Evolutionary conservation across 2,797 vertebrate genomes (phyloP), one percentile per base, ranked within the genome.

Genomic region (Spinibarbus caldwelli): DNA sequence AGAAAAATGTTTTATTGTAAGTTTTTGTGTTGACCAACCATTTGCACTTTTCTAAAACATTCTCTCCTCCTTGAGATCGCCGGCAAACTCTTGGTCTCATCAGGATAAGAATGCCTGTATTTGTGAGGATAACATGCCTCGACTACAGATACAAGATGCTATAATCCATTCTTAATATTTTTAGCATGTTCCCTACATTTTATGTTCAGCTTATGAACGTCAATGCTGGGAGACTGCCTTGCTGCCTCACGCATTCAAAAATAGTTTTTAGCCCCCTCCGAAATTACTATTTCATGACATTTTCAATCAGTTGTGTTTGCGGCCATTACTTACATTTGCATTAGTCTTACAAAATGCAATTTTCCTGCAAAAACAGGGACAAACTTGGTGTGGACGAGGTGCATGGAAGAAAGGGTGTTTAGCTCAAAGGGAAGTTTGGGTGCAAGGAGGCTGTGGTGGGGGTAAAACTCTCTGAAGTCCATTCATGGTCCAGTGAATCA

Each of bases 401-500:
- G 64, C 26, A 70, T 75, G 72, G 52, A 66, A 43, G 59, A 71
- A 45, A 54, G 76, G 29, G 36, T 38, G 57, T 62, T 64, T 41
- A 26, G 38, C 70, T 52, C 52, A 72, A 83, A 75, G 12, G 47
- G 47, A 52, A 59, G 21, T n/a, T 75, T 73, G 83, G 59, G 57
- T 67, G 68, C 75, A 15, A 57, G 29, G 45, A 9, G 72, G 49
- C 11, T 23, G 34, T 23, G 54, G 59, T 41, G 84, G 71, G 90
- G 88, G 89, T 86, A 19, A n/a, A 89, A 77, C 87, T 91, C 91
- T 92, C 89, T 93, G 91, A 93, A 93, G 91, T 94, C 93, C 92
- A 94, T 95, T 95, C 94, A 95, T 93, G 90, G 88, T 84, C 90
- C 86, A 88, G 89, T 93, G 92, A 94, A 93, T 94, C 93, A 93